Evolutionary conservation across 1,140 invertebrate genomes (phyloP).

Genomic region (Paraescarpia echinospica): DNA sequence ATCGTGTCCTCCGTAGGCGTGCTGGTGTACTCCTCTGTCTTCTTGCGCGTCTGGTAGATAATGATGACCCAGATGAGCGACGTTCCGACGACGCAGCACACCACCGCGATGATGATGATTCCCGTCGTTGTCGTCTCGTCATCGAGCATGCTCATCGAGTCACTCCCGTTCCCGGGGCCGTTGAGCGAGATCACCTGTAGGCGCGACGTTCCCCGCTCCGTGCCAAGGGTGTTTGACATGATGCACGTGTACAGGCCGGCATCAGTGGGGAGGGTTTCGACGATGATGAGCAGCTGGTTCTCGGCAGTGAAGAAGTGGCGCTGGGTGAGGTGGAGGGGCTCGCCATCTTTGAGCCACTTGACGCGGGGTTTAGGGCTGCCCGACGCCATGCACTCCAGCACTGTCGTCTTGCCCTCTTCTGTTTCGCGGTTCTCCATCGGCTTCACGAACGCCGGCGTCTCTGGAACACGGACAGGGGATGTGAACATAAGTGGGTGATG

Average conservation of each 20-base stretch:
- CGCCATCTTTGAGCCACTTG: conserved; percentile 86
- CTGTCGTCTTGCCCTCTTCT: conserved; percentile 75
- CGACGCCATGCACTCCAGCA: conserved; percentile 83
- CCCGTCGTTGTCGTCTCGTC: conserved; percentile 69
- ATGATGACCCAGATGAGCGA: conserved; percentile 90
- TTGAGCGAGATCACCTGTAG: conserved; percentile 50
- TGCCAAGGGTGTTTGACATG: conserved; percentile 81
- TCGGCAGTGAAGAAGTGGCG: conserved; percentile 81
- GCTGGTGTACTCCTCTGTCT: conserved; percentile 13
- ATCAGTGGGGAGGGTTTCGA: conserved; percentile 74
- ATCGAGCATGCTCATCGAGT: conserved; percentile 1
- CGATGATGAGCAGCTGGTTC: conserved; percentile 84
- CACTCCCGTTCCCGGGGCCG: not conserved
- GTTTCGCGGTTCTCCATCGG: conserved; percentile 81
- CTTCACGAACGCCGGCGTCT: conserved; percentile 79
- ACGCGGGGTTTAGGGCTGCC: conserved; percentile 84
- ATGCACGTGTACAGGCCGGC: conserved; percentile 86
- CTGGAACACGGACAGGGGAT: conserved; percentile 41
- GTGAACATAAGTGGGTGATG: too few relatives aligned
- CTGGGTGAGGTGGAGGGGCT: conserved; percentile 67
- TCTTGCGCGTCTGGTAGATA: conserved; percentile 66
- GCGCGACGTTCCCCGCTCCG: conserved; percentile 61
- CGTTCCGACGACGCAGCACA: conserved; percentile 84
- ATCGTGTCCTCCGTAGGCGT: conserved; percentile 17
- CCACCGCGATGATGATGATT: conserved; percentile 84